Conservation (phyloP, 1,140 invertebrate species). For the Drosophila yakuba region DNA sequence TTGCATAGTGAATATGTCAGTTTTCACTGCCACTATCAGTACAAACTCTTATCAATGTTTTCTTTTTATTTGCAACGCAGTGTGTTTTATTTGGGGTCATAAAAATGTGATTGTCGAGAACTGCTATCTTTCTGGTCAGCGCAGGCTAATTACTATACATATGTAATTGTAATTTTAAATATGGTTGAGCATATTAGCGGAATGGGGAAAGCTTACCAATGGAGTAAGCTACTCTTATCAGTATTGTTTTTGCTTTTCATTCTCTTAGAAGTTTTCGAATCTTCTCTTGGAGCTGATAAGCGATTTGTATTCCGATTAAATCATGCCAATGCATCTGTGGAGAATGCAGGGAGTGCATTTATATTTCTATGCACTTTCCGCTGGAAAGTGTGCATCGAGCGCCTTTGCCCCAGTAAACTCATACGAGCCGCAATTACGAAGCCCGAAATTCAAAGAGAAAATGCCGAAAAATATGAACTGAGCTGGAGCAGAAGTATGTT, state of each 20-base stretch:
- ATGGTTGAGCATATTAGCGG: neutral
- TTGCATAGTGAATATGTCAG: constrained; percentile 6
- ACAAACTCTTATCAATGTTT: constrained; percentile 24
- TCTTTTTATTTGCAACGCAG: neutral
- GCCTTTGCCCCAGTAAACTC: constrained; percentile 33
- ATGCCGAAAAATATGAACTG: constrained; percentile 20
- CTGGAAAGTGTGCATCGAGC: neutral
- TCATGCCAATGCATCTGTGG: constrained; percentile 42
- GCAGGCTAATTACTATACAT: neutral
- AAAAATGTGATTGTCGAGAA: neutral
- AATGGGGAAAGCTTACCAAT: too few relatives aligned
- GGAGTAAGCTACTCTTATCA: neutral
- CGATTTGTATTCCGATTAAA: constrained; percentile 73
- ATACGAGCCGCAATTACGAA: constrained; percentile 46
- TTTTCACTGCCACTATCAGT: constrained; percentile 7
- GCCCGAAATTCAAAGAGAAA: constrained; percentile 22
- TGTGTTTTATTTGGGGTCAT: constrained; percentile 6
- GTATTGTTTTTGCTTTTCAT: neutral
- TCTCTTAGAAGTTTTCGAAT: neutral
- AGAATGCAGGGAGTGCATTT: neutral
- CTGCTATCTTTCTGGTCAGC: neutral
- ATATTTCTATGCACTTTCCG: constrained; percentile 30
- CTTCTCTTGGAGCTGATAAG: constrained; percentile 47
- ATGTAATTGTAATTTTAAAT: neutral
- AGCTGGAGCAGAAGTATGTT: constrained; percentile 10